Evolutionary conservation across 30 jellyfish, hydroid and myxozoan genomes (phyloP).

Genomic region (Aurelia sp.): DNA sequence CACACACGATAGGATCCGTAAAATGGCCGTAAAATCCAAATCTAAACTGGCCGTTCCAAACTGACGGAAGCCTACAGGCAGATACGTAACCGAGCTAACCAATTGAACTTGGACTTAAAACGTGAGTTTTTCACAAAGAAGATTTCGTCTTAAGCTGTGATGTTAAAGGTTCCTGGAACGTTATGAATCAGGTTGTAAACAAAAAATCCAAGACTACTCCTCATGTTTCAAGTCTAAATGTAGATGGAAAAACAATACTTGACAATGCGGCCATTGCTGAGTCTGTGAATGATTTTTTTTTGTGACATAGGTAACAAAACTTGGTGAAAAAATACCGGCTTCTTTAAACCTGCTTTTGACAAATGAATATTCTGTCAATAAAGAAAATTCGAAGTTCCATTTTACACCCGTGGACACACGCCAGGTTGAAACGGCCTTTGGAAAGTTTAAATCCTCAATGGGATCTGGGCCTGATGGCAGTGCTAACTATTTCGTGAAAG

Average conservation of each 20-base stretch:
- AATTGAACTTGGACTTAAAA: too few species aligned
- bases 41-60: too few species aligned
- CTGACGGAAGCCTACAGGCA: too few species aligned
- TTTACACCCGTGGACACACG: not conserved
- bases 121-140: too few species aligned
- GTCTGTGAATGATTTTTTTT: constrained; percentile 22
- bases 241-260: too few species aligned
- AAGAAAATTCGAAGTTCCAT: constrained; percentile 1
- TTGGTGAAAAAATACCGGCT: constrained; percentile 19
- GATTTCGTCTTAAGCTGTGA: too few species aligned
- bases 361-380: constrained; percentile 14
- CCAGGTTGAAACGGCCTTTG: constrained; percentile 14
- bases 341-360: constrained; percentile 4
- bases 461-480: constrained; percentile 26
- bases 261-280: constrained; percentile 30
- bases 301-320: constrained; percentile 21
- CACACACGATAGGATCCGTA: too few species aligned
- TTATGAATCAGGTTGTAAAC: not conserved
- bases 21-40: too few species aligned
- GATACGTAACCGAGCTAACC: too few species aligned
- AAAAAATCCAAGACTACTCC: constrained; percentile 23
- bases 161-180: too few species aligned
- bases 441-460: constrained; percentile 12
- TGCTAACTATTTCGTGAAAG: constrained; percentile 2
- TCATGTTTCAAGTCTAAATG: constrained; percentile 19